phyloP scores from a whole-genome alignment of 2,888 invertebrate genomes.

The Drosophila kuntzei region DNA sequence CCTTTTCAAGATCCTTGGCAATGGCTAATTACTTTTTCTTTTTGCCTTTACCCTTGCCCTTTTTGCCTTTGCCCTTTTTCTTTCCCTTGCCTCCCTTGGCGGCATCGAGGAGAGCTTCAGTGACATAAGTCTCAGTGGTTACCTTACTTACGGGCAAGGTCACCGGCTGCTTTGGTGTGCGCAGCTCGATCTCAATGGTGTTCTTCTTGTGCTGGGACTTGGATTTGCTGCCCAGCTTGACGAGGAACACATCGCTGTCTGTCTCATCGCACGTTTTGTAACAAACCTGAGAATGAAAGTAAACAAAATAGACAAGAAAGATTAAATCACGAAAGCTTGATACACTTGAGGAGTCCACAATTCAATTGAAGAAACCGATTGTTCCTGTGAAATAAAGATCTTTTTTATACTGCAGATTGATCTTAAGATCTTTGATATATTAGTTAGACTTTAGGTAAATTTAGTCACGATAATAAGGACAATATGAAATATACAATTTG shows the following conservation, averaged over 20 bases:
- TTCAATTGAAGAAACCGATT: too few relatives aligned
- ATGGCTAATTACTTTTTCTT: constrained; percentile 31
- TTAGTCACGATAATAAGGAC: too few relatives aligned
- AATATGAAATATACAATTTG: too few relatives aligned
- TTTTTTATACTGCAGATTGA: too few relatives aligned
- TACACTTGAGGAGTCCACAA: too few relatives aligned
- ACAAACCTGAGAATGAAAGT: constrained; percentile 78
- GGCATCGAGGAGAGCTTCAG: constrained; percentile 85
- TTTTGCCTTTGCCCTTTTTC: constrained; percentile 47
- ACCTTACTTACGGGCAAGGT: constrained; percentile 87
- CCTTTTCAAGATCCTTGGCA: not conserved
- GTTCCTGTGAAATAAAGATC: too few relatives aligned
- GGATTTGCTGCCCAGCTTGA: constrained; percentile 91
- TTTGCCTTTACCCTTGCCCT: constrained; percentile 35
- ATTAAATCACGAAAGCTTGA: too few relatives aligned
- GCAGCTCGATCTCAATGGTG: constrained; percentile 89
- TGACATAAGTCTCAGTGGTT: constrained; percentile 89
- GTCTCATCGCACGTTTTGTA: constrained; percentile 87
- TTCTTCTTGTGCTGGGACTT: constrained; percentile 90
- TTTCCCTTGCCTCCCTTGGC: constrained; percentile 32
- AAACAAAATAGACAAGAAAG: not conserved
- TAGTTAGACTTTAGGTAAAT: too few relatives aligned
- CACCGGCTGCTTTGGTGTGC: constrained; percentile 90
- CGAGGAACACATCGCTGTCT: constrained; percentile 90
- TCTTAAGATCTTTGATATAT: too few relatives aligned